Evolutionary conservation across 2,113 vertebrate species (phyloP).

Genomic region (Phoenicopterus ruber): DNA sequence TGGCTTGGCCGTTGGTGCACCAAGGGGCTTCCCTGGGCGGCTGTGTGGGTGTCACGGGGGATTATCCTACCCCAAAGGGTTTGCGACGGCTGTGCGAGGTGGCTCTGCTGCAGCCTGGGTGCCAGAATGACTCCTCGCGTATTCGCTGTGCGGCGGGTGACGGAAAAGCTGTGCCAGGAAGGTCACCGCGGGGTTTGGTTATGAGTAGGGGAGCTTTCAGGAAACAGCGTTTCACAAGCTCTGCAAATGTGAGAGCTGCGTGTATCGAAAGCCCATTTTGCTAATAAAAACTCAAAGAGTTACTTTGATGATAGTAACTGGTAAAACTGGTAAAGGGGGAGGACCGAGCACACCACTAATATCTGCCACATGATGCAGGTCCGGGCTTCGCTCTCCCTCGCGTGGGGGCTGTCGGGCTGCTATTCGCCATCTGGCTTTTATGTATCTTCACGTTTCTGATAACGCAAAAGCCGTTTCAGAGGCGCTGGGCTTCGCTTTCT

Average conservation of each 20-base stretch:
- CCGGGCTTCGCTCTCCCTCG: neutral
- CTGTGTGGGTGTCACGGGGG: neutral
- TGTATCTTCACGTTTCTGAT: neutral
- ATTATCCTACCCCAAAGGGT: neutral
- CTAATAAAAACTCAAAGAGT: neutral
- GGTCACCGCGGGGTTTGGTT: neutral
- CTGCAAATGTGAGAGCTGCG: neutral
- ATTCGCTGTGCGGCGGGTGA: rapidly evolving
- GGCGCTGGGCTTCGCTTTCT: rapidly evolving
- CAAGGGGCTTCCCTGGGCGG: neutral
- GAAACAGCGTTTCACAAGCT: neutral
- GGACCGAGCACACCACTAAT: neutral
- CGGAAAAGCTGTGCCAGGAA: rapidly evolving
- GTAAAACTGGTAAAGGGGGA: too few species aligned
- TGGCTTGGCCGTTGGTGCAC: neutral
- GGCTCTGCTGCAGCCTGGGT: neutral
- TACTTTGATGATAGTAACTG: too few species aligned
- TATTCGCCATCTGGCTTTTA: neutral
- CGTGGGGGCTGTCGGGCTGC: neutral
- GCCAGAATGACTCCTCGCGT: neutral
- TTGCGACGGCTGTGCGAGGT: neutral
- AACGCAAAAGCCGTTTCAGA: neutral
- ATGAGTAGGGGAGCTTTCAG: neutral
- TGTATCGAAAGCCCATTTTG: neutral
- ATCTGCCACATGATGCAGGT: rapidly evolving